Conservation (phyloP, 1,140 invertebrate genomes). For the Rhopalosiphum padi region DNA sequence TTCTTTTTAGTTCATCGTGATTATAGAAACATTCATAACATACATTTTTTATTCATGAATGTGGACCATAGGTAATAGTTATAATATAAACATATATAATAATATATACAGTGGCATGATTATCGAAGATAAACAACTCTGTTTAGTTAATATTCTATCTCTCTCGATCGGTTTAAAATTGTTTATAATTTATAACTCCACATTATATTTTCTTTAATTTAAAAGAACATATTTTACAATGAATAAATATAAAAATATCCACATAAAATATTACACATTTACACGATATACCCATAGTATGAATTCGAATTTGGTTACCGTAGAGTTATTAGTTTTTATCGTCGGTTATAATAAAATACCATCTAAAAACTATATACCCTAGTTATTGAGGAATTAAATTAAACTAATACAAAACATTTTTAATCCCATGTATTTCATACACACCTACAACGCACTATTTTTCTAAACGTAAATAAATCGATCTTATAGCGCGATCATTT, state of each 20-base stretch:
- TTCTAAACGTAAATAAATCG: not conserved
- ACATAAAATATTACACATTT: constrained; percentile 8
- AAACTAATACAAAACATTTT: not conserved
- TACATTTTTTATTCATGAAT: constrained; percentile 38
- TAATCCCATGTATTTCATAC: not conserved
- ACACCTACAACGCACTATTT: not conserved
- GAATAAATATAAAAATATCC: not conserved
- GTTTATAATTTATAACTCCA: not conserved
- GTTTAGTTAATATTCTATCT: not conserved
- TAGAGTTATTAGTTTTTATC: not conserved
- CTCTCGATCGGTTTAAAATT: not conserved
- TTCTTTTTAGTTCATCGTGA: constrained; percentile 28
- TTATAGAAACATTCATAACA: not conserved
- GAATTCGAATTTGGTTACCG: not conserved
- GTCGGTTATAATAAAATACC: not conserved
- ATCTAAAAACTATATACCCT: not conserved
- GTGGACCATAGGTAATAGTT: constrained; percentile 22
- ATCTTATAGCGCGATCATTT: not conserved
- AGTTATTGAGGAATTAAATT: not conserved
- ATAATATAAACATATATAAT: not conserved
- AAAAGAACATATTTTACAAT: not conserved
- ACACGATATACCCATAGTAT: not conserved
- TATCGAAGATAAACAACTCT: constrained; percentile 3
- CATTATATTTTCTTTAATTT: not conserved
- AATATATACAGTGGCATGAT: constrained; percentile 3